Evolutionary conservation across 2,797 vertebrate genomes (phyloP), one percentile per base, ranked within the genome.

Genomic region (Fistularia commersonii): DNA sequence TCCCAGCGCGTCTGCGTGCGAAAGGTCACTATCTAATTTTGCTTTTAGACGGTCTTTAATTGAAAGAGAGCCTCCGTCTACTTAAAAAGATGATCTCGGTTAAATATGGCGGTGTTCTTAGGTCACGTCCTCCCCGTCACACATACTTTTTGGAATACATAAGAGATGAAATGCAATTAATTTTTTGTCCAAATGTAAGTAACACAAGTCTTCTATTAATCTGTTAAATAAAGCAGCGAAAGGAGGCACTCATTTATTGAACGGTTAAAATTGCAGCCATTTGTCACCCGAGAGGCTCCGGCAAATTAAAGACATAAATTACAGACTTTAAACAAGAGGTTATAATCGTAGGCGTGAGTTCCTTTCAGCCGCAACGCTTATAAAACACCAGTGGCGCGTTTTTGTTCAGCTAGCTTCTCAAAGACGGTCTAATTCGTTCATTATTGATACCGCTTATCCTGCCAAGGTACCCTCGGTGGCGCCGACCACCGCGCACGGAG

Each of bases 11-110:
- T 35, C 53, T 82, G 46, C 65, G 78, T 72, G 87, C 80, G 49
- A 77, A 81, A 85, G 85, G 89, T 86, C 86, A 82, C 32, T 51
- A 40, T 61, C 72, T 87, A 78, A 84, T 89, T 87, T 87, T 78
- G 77, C 64, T 83, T 83, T 74, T 81, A 85, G 87, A 87, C 76
- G 83, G 69, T 42, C 55, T 69, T 80, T 89, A 87, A 87, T 87
- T 89, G 80, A 87, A 89, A 85, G 72, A 35, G 70, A 78, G 64
- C 74, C 76, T 81, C 70, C 32, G 62, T 81, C 82, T 84, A 79
- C 76, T 76, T 83, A 82, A 43, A 82, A 75, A 83, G 76, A 85
- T 79, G 78, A 83, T 86, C 80, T 79, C 64, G 50, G 78, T 85
- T 86, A 88, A 87, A 82, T 84, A 85, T 87, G 32, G 63, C 79